A percentile compares a stretch with the other conserved stretches of the same genome.
These are phyloP conservation scores for Moxostoma hubbsi DNA, from an alignment of 2,797 vertebrate species.

Conservation along the genomic window DNA sequence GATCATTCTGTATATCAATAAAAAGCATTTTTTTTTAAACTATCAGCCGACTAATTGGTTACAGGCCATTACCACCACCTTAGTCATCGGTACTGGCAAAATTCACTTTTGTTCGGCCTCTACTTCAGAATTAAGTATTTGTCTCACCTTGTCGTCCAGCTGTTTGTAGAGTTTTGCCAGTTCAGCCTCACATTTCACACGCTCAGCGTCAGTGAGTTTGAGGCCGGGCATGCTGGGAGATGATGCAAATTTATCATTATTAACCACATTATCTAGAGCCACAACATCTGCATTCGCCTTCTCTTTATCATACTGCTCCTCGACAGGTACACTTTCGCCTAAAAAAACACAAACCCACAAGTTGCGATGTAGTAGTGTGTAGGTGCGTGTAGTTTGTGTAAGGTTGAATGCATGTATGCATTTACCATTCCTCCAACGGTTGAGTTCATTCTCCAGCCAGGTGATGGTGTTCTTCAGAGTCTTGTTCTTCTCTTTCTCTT, in stretches of 20 bases:
- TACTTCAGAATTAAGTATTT: no score
- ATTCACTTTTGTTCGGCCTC: no score
- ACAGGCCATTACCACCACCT: no score
- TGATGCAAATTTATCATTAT: conserved; percentile 91
- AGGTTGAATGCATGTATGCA: background rate
- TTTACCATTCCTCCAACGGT: conserved; percentile 93
- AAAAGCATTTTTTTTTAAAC: no score
- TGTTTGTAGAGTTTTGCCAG: conserved; percentile 97
- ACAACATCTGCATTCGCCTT: conserved; percentile 84
- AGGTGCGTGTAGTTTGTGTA: background rate
- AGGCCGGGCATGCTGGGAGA: conserved; percentile 79
- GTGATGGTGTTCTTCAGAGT: conserved; percentile 91
- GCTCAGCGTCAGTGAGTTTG: conserved; percentile 92
- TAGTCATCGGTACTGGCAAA: no score
- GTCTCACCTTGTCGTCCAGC: conserved; percentile 92
- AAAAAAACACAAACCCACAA: conserved; percentile 20
- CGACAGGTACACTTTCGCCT: conserved; percentile 85
- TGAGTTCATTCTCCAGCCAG: conserved; percentile 91
- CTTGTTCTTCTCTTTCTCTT: conserved; percentile 97
- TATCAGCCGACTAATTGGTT: no score
- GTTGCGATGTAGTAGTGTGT: no score
- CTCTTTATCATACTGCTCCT: conserved; percentile 89
- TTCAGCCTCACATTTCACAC: conserved; percentile 94
- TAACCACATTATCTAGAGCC: conserved; percentile 84
- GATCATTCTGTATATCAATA: no score